Percentiles rank a stretch among this genome's conserved stretches.
Evolutionary conservation across 2,797 vertebrate genomes (phyloP).

Genomic region (Pterois miles): DNA sequence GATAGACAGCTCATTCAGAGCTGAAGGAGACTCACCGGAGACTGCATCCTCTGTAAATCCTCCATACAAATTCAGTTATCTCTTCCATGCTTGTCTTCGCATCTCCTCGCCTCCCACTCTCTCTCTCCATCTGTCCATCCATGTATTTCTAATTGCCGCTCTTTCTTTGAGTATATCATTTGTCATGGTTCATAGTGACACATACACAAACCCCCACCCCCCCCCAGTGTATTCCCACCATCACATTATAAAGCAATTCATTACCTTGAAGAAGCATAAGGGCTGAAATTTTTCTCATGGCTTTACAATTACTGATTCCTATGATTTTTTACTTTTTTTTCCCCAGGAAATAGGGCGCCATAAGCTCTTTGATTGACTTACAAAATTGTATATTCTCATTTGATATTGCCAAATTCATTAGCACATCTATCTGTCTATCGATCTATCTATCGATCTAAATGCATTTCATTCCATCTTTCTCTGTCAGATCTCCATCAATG

Average conservation of each 20-base stretch:
- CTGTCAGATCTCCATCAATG: constrained; percentile 89
- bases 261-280: not conserved
- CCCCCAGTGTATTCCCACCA: not conserved
- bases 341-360: not conserved
- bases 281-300: not conserved
- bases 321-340: not conserved
- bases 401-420: not conserved
- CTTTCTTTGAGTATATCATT: not conserved
- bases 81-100: constrained; percentile 25
- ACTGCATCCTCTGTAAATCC: constrained; percentile 45
- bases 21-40: constrained; percentile 51
- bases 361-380: not conserved
- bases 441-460: not conserved
- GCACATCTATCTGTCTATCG: not conserved
- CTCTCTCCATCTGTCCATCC: not conserved
- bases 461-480: not conserved
- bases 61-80: constrained; percentile 53
- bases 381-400: not conserved
- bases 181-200: not conserved
- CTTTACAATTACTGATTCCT: not conserved
- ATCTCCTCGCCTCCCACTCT: not conserved
- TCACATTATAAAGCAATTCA: constrained; percentile 14
- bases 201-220: no score
- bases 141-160: not conserved
- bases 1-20: constrained; percentile 46